A percentile compares a stretch with the other conserved stretches of the same genome.
These are phyloP conservation scores for Neodiprion lecontei DNA, from an alignment of 1,140 invertebrate species.

Conservation along the genomic window DNA sequence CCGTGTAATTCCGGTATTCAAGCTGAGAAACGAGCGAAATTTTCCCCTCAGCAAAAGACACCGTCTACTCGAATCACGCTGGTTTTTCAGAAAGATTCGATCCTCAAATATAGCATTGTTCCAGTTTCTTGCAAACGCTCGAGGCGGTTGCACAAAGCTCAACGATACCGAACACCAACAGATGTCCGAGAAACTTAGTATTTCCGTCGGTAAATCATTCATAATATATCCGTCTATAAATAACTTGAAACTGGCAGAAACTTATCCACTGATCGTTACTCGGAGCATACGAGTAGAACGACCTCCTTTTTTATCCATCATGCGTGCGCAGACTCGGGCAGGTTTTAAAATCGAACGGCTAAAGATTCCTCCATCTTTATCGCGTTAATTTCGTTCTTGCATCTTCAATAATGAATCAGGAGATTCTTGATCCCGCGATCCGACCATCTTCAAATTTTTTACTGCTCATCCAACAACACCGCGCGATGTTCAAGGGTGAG, in stretches of 20 bases:
- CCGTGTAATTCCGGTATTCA: no score
- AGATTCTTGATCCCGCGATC: neutral
- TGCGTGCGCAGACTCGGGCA: neutral
- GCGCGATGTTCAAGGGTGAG: no score
- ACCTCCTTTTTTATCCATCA: neutral
- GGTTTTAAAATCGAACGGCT: neutral
- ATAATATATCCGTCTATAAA: neutral
- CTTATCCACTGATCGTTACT: neutral
- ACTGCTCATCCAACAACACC: neutral
- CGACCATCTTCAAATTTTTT: neutral
- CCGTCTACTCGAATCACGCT: no score
- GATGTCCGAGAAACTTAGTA: constrained; percentile 1
- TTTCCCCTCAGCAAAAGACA: no score
- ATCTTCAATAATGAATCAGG: no score
- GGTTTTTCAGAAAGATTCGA: no score
- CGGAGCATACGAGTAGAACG: neutral
- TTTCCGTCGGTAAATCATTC: neutral
- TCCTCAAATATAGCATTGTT: no score
- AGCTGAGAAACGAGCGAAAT: no score
- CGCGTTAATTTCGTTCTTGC: no score
- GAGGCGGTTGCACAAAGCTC: no score
- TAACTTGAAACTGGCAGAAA: neutral
- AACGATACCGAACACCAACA: neutral
- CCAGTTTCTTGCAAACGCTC: no score
- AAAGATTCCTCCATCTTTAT: no score